Base-by-base conservation (phyloP, 2,113 vertebrate genomes). In the Dolichotis patagonum region DNA sequence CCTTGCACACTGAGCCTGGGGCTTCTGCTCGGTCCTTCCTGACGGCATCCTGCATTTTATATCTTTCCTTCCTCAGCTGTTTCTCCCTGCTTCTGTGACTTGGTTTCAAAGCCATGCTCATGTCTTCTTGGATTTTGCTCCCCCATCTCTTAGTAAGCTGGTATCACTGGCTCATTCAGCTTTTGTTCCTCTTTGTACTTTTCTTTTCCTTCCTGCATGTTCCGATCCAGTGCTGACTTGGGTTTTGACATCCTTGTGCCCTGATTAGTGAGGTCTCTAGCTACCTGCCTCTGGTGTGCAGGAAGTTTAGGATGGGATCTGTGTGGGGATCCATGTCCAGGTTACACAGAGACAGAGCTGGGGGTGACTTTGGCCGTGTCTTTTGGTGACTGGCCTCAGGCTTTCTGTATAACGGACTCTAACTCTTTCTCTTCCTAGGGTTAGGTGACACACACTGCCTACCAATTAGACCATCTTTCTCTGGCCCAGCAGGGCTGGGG, bases 1-100 rank as follows among this genome's bases (percentile, higher is more conserved):
- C 3, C 0, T 7, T 17, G 82, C 7, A 8, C 9, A n/a, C n/a
- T n/a, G n/a, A n/a, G n/a, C n/a, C n/a, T 2, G 0, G n/a, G 20
- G 24, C 93, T 69, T 49, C 71, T 3, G 56, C 67, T 17, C 38
- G 0, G 38, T 0, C 26, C 16, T 54, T 14, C 19, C 63, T 52
- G n/a, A n/a, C 12, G 5, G 41, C 3, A n/a, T 60, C 26, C 12
- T 30, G 4, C 2, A 1, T 26, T 17, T 19, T 19, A 30, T 0
- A 0, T 26, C 67, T 83, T 54, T n/a, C 13, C 52, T 52, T 38
- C 84, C 60, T 28, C 14, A 0, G 4, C 35, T 11, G 14, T 35
- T 65, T 7, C 49, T 41, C 41, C 52, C 67, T 3, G 24, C 63
- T 52, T 54, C 75, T 1, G 24, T 17, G 12, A 28, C 9, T 38